Evolutionary conservation across 2,797 vertebrate species (phyloP).

Genomic region (Phaenicophaeus curvirostris): DNA sequence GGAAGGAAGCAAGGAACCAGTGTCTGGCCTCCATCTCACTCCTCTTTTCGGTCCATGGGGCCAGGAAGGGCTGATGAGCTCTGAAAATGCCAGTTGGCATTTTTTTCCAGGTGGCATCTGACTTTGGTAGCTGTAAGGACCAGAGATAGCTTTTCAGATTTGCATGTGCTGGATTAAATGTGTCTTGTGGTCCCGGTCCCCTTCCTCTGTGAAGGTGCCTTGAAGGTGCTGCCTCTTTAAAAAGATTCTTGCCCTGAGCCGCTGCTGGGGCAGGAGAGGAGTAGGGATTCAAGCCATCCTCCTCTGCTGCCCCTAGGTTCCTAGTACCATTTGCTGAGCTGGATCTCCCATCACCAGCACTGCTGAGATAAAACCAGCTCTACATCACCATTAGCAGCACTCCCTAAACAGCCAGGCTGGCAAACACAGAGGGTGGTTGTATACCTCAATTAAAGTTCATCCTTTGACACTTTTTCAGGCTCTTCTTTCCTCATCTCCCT

Average conservation of each 20-base stretch:
- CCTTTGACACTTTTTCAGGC: background rate
- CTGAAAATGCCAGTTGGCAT: background rate
- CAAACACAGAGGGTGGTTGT: rapidly evolving
- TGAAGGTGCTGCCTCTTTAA: background rate
- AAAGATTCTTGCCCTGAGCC: background rate
- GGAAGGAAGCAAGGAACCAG: background rate
- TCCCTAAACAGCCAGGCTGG: background rate
- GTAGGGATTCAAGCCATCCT: background rate
- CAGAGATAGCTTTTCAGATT: background rate
- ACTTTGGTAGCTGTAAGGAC: background rate
- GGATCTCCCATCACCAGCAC: rapidly evolving
- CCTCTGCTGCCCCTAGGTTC: background rate
- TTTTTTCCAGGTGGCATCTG: background rate
- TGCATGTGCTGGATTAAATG: background rate
- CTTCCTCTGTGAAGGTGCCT: background rate
- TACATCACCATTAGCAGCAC: rapidly evolving
- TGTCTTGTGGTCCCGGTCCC: background rate
- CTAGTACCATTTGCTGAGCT: background rate
- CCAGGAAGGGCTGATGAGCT: background rate
- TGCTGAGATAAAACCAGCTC: background rate
- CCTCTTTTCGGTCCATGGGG: rapidly evolving
- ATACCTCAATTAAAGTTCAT: background rate
- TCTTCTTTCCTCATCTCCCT: background rate
- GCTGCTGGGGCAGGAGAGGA: background rate
- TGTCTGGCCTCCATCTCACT: background rate